phyloP scores from a whole-genome alignment of 2,113 vertebrate genomes.

The Urocynchramus pylzowi region DNA sequence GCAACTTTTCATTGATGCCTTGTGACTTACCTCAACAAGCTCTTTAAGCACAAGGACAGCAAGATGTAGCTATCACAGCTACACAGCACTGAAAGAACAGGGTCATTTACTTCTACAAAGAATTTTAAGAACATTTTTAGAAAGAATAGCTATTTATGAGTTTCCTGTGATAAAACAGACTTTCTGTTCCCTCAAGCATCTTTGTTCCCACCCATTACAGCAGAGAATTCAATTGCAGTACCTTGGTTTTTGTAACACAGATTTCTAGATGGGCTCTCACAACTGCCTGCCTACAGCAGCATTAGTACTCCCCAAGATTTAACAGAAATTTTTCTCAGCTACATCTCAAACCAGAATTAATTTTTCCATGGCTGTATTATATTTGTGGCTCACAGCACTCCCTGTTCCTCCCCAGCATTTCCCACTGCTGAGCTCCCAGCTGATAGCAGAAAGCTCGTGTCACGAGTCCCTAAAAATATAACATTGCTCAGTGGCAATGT shows the following conservation, averaged over 20 bases:
- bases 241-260: not conserved
- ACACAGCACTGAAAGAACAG: not conserved
- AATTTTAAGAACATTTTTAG: not conserved
- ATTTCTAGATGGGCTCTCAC: not conserved
- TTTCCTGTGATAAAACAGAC: not conserved
- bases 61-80: not conserved
- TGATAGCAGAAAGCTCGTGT: constrained; percentile 32
- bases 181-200: not conserved
- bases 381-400: constrained; percentile 15
- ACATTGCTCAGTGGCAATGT: constrained; percentile 1
- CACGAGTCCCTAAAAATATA: constrained; percentile 50
- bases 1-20: not conserved
- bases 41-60: not conserved
- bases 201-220: not conserved
- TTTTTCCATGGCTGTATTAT: not conserved
- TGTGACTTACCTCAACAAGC: not conserved
- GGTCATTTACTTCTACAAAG: not conserved
- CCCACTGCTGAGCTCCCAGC: constrained; percentile 14
- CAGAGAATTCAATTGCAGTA: not conserved
- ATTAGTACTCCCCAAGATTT: not conserved
- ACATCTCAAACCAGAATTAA: not conserved
- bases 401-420: constrained; percentile 3
- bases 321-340: not conserved
- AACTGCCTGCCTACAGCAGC: not conserved
- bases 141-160: not conserved